Conservation (phyloP, 1,140 invertebrate genomes). For the Chionoecetes opilio region DNA sequence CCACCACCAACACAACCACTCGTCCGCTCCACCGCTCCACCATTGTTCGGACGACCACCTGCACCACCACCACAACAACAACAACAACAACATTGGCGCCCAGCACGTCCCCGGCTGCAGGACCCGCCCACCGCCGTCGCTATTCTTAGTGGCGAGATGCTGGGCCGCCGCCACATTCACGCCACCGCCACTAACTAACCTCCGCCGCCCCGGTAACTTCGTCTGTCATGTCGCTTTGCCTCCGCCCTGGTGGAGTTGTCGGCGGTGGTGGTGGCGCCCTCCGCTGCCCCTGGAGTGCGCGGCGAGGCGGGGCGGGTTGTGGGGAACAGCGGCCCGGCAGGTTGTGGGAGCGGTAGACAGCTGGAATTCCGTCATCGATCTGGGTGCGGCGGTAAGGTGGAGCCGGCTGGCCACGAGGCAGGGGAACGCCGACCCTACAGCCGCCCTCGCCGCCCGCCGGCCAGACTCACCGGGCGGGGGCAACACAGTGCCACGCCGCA, state of each 20-base stretch:
- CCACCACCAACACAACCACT: too few relatives aligned
- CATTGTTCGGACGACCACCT: too few relatives aligned
- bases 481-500: background rate
- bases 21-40: too few relatives aligned
- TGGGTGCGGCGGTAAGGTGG: background rate
- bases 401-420: slow-evolving; percentile 12
- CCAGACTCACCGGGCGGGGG: background rate
- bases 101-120: background rate
- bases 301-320: background rate
- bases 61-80: background rate
- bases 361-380: slow-evolving; percentile 18
- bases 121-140: slow-evolving; percentile 10
- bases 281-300: too few relatives aligned
- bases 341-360: background rate
- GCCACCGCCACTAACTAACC: background rate
- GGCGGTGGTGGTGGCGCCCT: background rate
- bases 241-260: background rate
- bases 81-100: background rate
- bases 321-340: background rate
- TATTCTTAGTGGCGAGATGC: background rate
- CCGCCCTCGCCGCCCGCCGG: background rate
- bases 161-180: background rate
- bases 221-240: background rate
- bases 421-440: background rate
- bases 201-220: background rate